Evolutionary conservation across 2,888 invertebrate species (phyloP).

Genomic region (Bembecia ichneumoniformis): DNA sequence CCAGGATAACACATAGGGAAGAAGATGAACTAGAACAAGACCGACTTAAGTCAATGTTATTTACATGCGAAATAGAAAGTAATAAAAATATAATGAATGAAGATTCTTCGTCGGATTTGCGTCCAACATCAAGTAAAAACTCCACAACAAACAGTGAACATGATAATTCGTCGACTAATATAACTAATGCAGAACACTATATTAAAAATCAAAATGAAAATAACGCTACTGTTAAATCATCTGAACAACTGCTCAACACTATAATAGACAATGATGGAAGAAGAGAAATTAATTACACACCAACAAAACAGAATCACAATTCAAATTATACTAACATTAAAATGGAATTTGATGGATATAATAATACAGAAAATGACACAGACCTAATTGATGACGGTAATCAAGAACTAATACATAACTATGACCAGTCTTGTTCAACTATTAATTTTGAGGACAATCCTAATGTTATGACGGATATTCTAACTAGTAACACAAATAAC

Average conservation of each 20-base stretch:
- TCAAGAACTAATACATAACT: background rate
- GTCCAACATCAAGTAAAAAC: background rate
- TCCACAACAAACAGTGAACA: background rate
- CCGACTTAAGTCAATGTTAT: background rate
- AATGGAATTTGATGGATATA: background rate
- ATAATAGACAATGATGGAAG: conserved; percentile 12
- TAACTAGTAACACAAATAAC: conserved; percentile 5
- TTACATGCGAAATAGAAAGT: conserved; percentile 8
- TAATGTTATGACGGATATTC: background rate
- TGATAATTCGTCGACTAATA: conserved; percentile 1
- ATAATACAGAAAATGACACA: conserved; percentile 10
- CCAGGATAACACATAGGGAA: too few species aligned
- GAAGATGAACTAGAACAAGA: too few species aligned
- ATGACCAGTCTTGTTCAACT: background rate
- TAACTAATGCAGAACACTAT: conserved; percentile 1
- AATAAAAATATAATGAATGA: conserved; percentile 19
- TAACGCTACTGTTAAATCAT: conserved; percentile 22
- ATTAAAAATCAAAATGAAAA: conserved; percentile 4
- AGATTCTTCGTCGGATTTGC: conserved; percentile 9
- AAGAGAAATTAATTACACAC: background rate
- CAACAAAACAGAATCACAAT: background rate
- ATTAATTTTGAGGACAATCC: background rate
- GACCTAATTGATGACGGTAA: conserved; percentile 14
- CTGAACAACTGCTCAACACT: conserved; percentile 31
- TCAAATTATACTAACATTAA: background rate